Base-by-base conservation (phyloP, 2,797 vertebrate genomes). In the Gymnothorax reevesii region DNA sequence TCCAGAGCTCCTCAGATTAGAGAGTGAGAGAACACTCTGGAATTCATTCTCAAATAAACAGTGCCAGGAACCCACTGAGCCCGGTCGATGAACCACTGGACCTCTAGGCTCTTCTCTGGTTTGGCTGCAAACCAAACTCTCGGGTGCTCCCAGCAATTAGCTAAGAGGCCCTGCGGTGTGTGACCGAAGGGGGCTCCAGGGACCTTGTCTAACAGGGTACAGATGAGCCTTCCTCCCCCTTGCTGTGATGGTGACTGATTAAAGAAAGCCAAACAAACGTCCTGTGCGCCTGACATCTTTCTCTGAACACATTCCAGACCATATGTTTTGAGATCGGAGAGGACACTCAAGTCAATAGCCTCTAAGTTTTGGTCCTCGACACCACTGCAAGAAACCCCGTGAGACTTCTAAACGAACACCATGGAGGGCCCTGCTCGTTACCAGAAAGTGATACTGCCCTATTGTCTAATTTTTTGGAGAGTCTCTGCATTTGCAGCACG, bases 261-360 rank as follows among this genome's bases (percentile, higher is more conserved):
- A 80, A 80, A 52, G 15, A 4, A 12, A 80, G 77, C 77, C 55
- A 80, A 80, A 80, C 77, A 80, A 55, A 55, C 77, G 17, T 52
- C 55, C 49, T 15, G 42, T 54, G 52, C 52, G 52, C 77, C 17
- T 7, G 4, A 54, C 20, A 12, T 80, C 77, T 55, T 33, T 80
- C 52, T 55, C 20, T 22, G 17, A 79, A 52, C 13, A 80, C 77
- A 55, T 80, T 80, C 77, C 77, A 80, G 49, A 80, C 10, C 6
- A 33, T 15, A 7, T 77, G 42, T 17, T 54, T 77, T n/a, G 77
- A 80, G 77, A 80, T 55, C 20, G 20, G 77, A 79, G 75, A n/a
- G 20, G 77, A 55, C 77, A 55, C 20, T 4, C 15, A 54, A 55
- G 52, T 80, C 77, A 80, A n/a, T 55, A 80, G 77, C 77, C 52